phyloP scores from a whole-genome alignment of 2,888 invertebrate genomes.

The Cantharis flavilabris region DNA sequence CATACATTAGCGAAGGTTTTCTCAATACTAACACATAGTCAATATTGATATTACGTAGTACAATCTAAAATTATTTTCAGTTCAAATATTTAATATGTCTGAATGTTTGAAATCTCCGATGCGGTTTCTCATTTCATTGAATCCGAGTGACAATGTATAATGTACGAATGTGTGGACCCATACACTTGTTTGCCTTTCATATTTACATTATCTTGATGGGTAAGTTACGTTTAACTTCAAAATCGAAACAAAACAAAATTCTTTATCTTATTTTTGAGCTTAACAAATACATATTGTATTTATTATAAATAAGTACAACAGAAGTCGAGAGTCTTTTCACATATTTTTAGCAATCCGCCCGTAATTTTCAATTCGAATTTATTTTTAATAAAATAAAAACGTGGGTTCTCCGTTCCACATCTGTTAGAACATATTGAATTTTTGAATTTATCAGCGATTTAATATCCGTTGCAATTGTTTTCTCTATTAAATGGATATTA shows the following conservation, averaged over 20 bases:
- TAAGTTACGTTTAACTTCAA: constrained; percentile 2
- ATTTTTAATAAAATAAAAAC: constrained; percentile 16
- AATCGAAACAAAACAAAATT: background rate
- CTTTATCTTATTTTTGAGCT: no score
- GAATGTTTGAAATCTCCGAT: constrained; percentile 18
- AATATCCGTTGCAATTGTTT: background rate
- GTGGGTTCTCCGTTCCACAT: constrained; percentile 9
- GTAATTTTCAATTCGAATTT: background rate
- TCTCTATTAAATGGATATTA: background rate
- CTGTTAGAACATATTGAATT: constrained; percentile 15
- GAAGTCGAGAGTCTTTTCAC: background rate
- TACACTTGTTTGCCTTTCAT: constrained; percentile 20
- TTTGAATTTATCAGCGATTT: constrained; percentile 13
- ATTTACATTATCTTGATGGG: constrained; percentile 17
- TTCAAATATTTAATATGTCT: constrained; percentile 30
- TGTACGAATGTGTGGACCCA: constrained; percentile 7
- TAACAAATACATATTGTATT: no score
- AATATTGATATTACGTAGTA: constrained; percentile 13
- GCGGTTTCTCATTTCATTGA: constrained; percentile 16
- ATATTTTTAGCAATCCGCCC: background rate
- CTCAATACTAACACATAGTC: constrained; percentile 5
- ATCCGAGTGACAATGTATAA: constrained; percentile 11
- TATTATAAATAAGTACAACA: background rate
- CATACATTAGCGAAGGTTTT: constrained; percentile 7
- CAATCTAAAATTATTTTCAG: constrained; percentile 29